Evolutionary conservation across 2,888 invertebrate genomes (phyloP).

Genomic region (Eupithecia centaureata): DNA sequence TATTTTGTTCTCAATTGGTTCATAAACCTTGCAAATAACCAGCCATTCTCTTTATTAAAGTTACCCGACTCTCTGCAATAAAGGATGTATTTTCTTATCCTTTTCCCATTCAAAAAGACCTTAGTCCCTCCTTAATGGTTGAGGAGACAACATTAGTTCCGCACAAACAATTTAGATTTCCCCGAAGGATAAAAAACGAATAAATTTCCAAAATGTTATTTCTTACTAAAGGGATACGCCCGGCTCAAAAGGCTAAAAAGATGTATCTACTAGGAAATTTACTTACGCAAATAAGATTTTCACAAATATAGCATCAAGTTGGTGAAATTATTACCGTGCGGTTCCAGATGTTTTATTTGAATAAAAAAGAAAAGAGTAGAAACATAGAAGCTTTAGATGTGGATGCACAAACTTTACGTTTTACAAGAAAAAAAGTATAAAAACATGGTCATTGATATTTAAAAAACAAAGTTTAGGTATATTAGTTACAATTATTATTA

Average conservation of each 20-base stretch:
- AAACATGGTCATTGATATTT: too few species aligned
- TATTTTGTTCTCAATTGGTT: background rate
- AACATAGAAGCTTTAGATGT: background rate
- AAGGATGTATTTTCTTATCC: slow-evolving; percentile 45
- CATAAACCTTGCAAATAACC: slow-evolving; percentile 13
- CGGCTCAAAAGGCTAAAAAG: slow-evolving; percentile 36
- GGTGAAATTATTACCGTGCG: slow-evolving; percentile 24
- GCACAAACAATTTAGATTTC: slow-evolving; percentile 55
- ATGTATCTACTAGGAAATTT: slow-evolving; percentile 31
- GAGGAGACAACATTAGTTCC: slow-evolving; percentile 58
- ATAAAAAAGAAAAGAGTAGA: background rate
- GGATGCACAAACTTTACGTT: background rate
- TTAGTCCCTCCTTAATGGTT: slow-evolving; percentile 53
- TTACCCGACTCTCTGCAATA: slow-evolving; percentile 31
- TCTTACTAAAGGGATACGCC: slow-evolving; percentile 30
- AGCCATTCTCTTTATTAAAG: slow-evolving; percentile 25
- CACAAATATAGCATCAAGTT: slow-evolving; percentile 12
- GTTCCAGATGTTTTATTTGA: background rate
- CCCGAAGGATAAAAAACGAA: slow-evolving; percentile 44
- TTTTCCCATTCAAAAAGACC: slow-evolving; percentile 49
- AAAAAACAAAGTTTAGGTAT: too few species aligned
- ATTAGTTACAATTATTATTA: too few species aligned
- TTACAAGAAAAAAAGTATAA: background rate
- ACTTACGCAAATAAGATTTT: slow-evolving; percentile 37
- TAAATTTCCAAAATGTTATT: slow-evolving; percentile 48